phyloP scores from a whole-genome alignment of 2,113 vertebrate genomes.

The Solenodon paradoxus region DNA sequence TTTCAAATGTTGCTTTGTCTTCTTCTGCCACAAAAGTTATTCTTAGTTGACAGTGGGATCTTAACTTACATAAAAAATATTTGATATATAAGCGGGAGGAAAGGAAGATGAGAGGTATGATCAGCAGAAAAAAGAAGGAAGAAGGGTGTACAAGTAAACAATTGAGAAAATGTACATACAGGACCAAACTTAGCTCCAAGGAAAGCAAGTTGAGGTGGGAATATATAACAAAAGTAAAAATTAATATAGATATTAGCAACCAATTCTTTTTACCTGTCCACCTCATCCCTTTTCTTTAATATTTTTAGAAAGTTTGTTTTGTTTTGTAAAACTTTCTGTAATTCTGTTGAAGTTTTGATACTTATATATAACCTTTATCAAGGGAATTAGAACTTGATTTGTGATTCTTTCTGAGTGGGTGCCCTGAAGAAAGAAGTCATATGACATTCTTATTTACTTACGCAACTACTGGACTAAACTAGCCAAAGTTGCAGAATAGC shows the following conservation, averaged over 20 bases:
- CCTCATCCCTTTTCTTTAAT: not conserved
- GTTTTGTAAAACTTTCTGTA: not conserved
- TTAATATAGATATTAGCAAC: not conserved
- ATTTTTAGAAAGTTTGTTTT: not conserved
- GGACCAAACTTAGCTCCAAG: not conserved
- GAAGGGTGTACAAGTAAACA: not conserved
- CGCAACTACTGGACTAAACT: not conserved
- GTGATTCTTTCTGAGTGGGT: not conserved
- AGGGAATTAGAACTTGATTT: not conserved
- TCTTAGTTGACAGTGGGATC: not conserved
- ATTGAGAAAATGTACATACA: not conserved
- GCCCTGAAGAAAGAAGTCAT: not conserved
- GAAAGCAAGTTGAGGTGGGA: not conserved
- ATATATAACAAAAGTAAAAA: not conserved
- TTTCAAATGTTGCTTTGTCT: not conserved
- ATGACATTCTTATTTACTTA: not conserved
- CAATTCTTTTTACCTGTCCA: not conserved
- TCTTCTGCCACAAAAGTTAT: not conserved
- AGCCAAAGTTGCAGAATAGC: not conserved
- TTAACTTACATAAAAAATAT: not conserved
- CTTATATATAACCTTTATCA: not conserved
- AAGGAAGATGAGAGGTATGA: not conserved
- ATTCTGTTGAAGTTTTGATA: not conserved
- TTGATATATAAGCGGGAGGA: not conserved
- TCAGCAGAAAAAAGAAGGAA: not conserved